These are phyloP conservation scores for Drosophila helvetica DNA, from an alignment of 2,888 invertebrate species.

Conservation along the genomic window DNA sequence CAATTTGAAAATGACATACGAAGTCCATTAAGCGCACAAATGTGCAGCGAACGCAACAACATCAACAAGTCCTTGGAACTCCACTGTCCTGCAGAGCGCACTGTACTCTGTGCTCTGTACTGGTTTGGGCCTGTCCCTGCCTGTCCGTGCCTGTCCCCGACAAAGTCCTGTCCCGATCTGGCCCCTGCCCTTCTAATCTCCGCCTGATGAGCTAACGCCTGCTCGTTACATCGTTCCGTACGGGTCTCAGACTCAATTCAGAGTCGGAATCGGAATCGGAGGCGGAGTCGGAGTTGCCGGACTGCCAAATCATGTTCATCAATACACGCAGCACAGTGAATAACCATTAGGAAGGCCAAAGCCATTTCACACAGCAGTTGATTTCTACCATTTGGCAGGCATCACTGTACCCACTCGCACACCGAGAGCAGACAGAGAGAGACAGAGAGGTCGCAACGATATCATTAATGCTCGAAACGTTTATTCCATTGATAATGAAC, in stretches of 20 bases:
- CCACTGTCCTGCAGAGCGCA: neutral
- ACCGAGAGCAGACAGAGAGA: neutral
- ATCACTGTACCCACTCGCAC: neutral
- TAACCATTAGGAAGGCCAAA: neutral
- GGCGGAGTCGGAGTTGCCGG: constrained; percentile 27
- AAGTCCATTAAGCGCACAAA: constrained; percentile 76
- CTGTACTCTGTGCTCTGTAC: neutral
- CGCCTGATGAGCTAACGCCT: constrained; percentile 53
- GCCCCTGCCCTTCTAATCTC: constrained; percentile 46
- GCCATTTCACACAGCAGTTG: neutral
- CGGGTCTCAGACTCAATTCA: neutral
- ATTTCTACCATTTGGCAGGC: neutral
- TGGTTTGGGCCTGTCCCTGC: no score
- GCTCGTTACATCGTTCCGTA: constrained; percentile 43
- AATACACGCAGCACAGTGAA: neutral
- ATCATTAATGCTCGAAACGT: constrained; percentile 57
- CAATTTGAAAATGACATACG: constrained; percentile 79
- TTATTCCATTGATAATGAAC: constrained; percentile 71
- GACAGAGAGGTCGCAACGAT: constrained; percentile 34
- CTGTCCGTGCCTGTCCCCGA: no score
- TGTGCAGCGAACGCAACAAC: constrained; percentile 57
- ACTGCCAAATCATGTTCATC: constrained; percentile 56
- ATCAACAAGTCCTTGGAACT: constrained; percentile 37
- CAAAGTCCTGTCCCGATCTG: no score
- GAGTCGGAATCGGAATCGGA: neutral